Percentiles rank a stretch among this genome's conserved stretches.
phyloP scores from a whole-genome alignment of 2,113 vertebrate genomes.

The Pomatorhinus ruficollis region DNA sequence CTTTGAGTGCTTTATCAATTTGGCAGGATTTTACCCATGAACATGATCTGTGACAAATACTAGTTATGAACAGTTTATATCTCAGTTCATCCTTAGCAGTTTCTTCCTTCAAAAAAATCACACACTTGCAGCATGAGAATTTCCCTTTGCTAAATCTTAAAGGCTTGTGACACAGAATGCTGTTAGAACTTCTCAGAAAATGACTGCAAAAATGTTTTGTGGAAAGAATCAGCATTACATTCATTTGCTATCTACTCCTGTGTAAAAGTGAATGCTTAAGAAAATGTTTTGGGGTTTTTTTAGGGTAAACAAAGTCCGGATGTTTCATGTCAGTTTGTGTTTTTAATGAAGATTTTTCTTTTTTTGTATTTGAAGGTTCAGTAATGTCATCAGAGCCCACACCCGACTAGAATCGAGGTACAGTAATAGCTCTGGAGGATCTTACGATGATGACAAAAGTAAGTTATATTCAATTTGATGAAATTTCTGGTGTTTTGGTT shows the following conservation, averaged over 20 bases:
- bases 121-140: neutral
- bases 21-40: neutral
- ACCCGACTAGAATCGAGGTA: slow-evolving; percentile 97
- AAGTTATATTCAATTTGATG: slow-evolving; percentile 51
- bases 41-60: neutral
- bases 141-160: neutral
- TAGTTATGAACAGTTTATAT: neutral
- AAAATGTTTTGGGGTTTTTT: too few species aligned
- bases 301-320: neutral
- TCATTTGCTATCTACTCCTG: neutral
- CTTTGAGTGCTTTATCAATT: neutral
- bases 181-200: neutral
- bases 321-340: neutral
- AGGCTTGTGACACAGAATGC: neutral
- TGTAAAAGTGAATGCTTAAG: neutral
- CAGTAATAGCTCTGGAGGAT: slow-evolving; percentile 98
- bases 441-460: slow-evolving; percentile 98
- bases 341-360: neutral
- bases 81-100: neutral
- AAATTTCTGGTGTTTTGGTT: neutral
- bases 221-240: neutral
- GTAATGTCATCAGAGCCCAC: slow-evolving; percentile 89
- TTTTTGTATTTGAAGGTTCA: slow-evolving; percentile 75
- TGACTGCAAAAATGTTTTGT: neutral
- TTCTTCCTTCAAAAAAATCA: neutral